Evolutionary conservation across 2,113 vertebrate genomes (phyloP).

Genomic region (Procavia capensis): DNA sequence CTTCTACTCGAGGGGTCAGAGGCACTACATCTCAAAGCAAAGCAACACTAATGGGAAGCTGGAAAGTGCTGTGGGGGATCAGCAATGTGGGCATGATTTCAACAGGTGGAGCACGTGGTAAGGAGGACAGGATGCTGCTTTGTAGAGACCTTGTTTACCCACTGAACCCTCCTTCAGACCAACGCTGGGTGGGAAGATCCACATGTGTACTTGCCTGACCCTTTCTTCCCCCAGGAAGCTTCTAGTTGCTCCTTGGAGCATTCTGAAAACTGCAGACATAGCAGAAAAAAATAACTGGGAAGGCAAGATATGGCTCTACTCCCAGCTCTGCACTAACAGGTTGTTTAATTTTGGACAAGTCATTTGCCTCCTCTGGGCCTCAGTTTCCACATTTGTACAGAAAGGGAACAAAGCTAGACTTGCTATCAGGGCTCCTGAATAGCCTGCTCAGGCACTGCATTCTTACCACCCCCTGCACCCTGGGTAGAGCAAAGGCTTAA

Average conservation of each 20-base stretch:
- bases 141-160: neutral
- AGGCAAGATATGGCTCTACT: neutral
- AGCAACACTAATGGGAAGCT: rapidly evolving
- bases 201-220: rapidly evolving
- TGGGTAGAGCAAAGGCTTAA: neutral
- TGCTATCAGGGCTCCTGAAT: neutral
- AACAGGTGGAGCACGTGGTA: rapidly evolving
- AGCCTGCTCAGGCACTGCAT: neutral
- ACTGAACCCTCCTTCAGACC: neutral
- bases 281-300: neutral
- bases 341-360: neutral
- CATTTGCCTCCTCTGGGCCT: neutral
- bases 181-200: neutral
- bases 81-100: rapidly evolving
- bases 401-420: neutral
- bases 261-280: neutral
- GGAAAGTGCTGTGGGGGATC: too few species aligned
- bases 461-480: neutral
- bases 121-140: neutral
- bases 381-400: neutral
- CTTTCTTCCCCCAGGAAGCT: neutral
- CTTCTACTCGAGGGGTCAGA: neutral
- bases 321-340: neutral
- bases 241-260: neutral
- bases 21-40: neutral